Base-by-base conservation (phyloP, 1,140 invertebrate species). In the Sitobion miscanthi region DNA sequence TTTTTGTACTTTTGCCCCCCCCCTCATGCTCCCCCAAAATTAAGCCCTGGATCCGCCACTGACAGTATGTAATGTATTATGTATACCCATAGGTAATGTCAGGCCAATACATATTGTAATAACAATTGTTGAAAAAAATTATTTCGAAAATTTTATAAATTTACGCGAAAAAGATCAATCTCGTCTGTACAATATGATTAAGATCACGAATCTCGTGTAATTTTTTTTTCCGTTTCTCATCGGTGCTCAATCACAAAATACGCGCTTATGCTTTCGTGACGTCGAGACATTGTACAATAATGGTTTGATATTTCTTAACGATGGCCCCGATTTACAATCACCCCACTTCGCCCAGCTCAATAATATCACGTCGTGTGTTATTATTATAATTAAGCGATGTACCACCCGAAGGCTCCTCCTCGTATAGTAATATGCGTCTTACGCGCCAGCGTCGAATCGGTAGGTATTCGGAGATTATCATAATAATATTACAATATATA, bases 351-450 rank as follows among this genome's bases (percentile, higher is more conserved):
- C 30, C 62, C 30, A n/a, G 14, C n/a, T 77, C n/a, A n/a, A 21
- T 54, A 7, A 4, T 52, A 23, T 77, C 35, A 35, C 35, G 35
- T 35, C 35, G 35, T 35, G n/a, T 77, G n/a, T n/a, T n/a, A 6
- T n/a, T 77, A 77, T 77, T n/a, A 77, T 77, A 77, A 77, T n/a
- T 77, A 77, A 77, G n/a, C 62, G 62, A 69, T 69, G 62, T 69
- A 69, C 62, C n/a, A 77, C 62, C n/a, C 14, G 62, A 35, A 77
- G 62, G 62, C 62, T 77, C 62, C 14, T 77, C 62, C 17, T 77
- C 62, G 7, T 77, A 77, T 69, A n/a, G n/a, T 69, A n/a, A 77
- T n/a, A 30, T 14, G 17, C 30, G 14, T n/a, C 5, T n/a, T n/a
- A 21, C 20, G 20, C 2, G 62, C 14, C 14, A 11, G 62, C 30